Evolutionary conservation across 2,888 invertebrate genomes (phyloP).

Genomic region (Rhagonycha fulva): DNA sequence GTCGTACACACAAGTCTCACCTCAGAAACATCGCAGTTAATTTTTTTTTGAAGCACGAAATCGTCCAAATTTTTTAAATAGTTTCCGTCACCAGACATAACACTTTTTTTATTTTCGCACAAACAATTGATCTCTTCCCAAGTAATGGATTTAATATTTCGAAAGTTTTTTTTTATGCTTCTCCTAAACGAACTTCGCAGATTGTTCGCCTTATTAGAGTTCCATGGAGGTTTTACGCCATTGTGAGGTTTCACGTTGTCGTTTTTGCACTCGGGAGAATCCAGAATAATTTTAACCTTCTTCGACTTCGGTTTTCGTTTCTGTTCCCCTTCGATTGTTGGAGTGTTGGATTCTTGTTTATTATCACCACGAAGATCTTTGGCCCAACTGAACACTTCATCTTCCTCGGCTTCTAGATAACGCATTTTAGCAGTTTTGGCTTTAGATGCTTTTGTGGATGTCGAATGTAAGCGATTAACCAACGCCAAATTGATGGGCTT

Average conservation of each 20-base stretch:
- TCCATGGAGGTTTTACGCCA: conserved; percentile 10
- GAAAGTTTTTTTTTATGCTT: conserved; percentile 9
- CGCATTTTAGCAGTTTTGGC: conserved; percentile 66
- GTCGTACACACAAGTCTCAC: background rate
- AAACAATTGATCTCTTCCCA: conserved; percentile 10
- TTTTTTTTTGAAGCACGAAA: background rate
- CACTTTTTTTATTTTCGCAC: conserved; percentile 10
- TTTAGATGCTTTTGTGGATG: conserved; percentile 63
- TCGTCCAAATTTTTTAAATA: conserved; percentile 1
- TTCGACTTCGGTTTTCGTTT: background rate
- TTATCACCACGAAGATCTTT: background rate
- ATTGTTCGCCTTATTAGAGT: background rate
- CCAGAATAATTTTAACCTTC: background rate
- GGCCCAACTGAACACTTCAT: conserved; percentile 8
- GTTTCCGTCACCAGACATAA: conserved; percentile 6
- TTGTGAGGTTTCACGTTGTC: background rate
- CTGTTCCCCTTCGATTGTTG: background rate
- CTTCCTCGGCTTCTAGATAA: conserved; percentile 54
- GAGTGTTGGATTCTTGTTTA: background rate
- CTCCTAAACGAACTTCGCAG: conserved; percentile 1
- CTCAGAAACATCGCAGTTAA: background rate
- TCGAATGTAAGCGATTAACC: conserved; percentile 60
- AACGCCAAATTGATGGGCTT: conserved; percentile 46
- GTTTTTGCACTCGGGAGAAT: background rate
- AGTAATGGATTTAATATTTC: conserved; percentile 9